These are phyloP conservation scores for Aphelenchoides fujianensis DNA, from an alignment of 1,140 invertebrate species.

Conservation along the genomic window DNA sequence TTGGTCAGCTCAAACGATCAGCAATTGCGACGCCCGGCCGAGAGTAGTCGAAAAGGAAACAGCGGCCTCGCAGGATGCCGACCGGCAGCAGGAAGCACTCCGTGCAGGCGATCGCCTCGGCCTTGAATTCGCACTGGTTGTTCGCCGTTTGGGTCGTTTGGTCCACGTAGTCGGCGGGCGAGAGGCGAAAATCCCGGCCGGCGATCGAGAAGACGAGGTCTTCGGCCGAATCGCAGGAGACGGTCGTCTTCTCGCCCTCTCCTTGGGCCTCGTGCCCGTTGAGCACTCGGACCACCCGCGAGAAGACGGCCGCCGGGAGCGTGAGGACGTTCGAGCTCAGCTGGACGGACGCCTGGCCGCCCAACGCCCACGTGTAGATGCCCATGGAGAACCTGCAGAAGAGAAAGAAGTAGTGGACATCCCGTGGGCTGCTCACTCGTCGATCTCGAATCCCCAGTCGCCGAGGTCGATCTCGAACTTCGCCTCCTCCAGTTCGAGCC, in stretches of 20 bases:
- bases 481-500: too few species aligned
- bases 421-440: too few species aligned
- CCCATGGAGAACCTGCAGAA: background rate
- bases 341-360: background rate
- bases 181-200: background rate
- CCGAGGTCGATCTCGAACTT: too few species aligned
- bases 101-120: background rate
- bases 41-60: background rate
- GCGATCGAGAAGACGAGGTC: background rate
- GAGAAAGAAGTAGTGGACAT: too few species aligned
- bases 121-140: background rate
- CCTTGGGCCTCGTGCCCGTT: background rate
- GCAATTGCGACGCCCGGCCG: background rate
- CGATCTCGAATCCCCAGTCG: too few species aligned
- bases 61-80: background rate
- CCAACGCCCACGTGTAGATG: background rate
- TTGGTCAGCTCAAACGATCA: background rate
- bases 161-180: background rate
- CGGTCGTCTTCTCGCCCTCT: background rate
- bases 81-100: background rate
- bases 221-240: background rate
- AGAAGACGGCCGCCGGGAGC: background rate
- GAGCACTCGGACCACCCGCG: background rate
- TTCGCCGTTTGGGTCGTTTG: background rate
- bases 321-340: background rate